Evolutionary conservation across 1,140 invertebrate genomes (phyloP), one percentile per base, ranked within the genome.

Genomic region (Drosophila nikananu): DNA sequence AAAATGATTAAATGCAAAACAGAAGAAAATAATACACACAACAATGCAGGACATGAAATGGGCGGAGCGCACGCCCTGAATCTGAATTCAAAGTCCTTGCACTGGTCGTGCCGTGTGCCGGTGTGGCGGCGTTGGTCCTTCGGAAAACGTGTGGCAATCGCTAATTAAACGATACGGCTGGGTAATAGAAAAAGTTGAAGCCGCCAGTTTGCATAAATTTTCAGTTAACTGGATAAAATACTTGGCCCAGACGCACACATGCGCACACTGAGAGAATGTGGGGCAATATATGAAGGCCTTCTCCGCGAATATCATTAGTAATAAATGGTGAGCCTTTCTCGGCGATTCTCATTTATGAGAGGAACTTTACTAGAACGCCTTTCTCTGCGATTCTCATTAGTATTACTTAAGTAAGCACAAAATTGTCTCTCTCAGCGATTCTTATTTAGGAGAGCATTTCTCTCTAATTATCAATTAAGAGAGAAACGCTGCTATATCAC

Each of bases 1-100:
- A 65, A 89, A 81, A 89, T 89, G 84, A 87, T 87, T 87, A 87
- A 89, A 87, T 87, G 84, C 77, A 83, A 80, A 87, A 59, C 42
- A 65, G 60, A 65, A 37, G 62, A 46, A 76, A 76, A 62, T 37
- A 77, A 68, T 68, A 51, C 67, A 57, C 55, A 68, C 32, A 67
- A 70, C 51, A 73, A 73, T 61, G 67, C 49, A 71, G 27, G 57
- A 83, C 77, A 87, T 67, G 77, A 48, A 59, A 70, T 67, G 58
- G 84, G 81, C 84, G 84, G 76, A 30, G 41, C 41, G 27, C 41
- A 19, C 12, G 30, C 52, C 60, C 60, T 54, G 55, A n/a, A 44
- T 44, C 13, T 27, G 21, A 39, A 41, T 37, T 17, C 49, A 58
- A 27, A 23, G 32, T 63, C 25, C 44, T 51, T 49, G 27, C 41